These are phyloP conservation scores for Sialis lutaria DNA, from an alignment of 2,888 invertebrate species.

Conservation along the genomic window DNA sequence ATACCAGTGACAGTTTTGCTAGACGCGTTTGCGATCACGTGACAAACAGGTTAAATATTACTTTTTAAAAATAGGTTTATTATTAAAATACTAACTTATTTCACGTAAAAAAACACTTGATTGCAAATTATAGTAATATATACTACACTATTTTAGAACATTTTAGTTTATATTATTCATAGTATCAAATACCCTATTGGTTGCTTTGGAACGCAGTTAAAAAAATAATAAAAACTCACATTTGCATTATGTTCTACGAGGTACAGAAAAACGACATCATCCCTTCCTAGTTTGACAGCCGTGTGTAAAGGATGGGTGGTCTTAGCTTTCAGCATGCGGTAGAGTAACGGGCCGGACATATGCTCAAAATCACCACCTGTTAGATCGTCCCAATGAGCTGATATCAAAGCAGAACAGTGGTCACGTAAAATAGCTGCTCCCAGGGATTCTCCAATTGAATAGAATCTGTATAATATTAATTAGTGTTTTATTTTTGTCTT, in stretches of 20 bases:
- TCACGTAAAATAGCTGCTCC: conserved; percentile 63
- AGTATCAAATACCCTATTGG: no score
- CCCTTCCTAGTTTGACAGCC: conserved; percentile 70
- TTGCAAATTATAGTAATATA: no score
- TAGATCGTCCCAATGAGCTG: conserved; percentile 78
- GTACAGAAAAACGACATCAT: conserved; percentile 90
- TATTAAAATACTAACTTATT: no score
- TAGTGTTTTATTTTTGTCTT: no score
- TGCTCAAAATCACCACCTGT: conserved; percentile 77
- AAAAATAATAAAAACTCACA: conserved; percentile 39
- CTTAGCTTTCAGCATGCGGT: conserved; percentile 81
- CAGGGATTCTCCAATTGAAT: conserved; percentile 87
- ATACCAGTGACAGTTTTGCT: no score
- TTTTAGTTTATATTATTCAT: no score
- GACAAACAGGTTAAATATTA: no score
- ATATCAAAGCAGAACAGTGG: conserved; percentile 80
- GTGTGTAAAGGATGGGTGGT: conserved; percentile 77
- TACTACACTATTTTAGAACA: no score
- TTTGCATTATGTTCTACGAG: conserved; percentile 77
- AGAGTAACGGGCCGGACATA: conserved; percentile 81
- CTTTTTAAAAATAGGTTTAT: no score
- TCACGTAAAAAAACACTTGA: no score
- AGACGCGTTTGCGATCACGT: no score
- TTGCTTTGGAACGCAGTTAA: no score
- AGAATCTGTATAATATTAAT: conserved; percentile 46